Percentiles rank a stretch among this genome's conserved stretches.
phyloP scores from a whole-genome alignment of 2,113 vertebrate genomes.

The Irena cyanogastra region DNA sequence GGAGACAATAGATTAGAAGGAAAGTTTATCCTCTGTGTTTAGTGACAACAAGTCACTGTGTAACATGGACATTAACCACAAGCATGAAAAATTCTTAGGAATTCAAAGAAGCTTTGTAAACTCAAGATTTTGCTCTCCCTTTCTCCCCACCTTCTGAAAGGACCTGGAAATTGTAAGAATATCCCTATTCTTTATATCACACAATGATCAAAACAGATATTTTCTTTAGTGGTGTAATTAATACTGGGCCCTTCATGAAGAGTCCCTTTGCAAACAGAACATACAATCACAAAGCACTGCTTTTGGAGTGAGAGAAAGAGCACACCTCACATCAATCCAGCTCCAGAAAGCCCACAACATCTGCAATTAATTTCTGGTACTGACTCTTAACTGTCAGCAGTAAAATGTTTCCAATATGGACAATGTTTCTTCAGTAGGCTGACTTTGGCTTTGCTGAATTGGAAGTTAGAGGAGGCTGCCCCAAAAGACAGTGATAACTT shows the following conservation, averaged over 20 bases:
- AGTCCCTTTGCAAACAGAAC: background rate
- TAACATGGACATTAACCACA: background rate
- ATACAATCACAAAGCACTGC: background rate
- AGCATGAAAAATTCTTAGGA: background rate
- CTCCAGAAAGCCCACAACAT: background rate
- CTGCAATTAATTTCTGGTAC: background rate
- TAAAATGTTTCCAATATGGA: background rate
- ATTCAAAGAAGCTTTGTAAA: background rate
- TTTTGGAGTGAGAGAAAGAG: background rate
- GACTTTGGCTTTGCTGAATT: background rate
- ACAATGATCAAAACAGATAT: background rate
- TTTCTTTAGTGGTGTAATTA: background rate
- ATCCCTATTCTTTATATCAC: background rate
- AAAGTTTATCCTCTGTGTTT: background rate
- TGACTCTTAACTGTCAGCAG: background rate
- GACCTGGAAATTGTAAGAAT: background rate
- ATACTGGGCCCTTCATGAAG: background rate
- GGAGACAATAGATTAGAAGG: background rate
- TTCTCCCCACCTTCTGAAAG: background rate
- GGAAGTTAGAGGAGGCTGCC: background rate
- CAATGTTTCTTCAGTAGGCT: background rate
- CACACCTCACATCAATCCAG: background rate
- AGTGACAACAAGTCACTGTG: background rate
- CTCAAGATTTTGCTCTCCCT: background rate
- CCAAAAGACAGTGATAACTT: background rate